Evolutionary conservation across 2,888 invertebrate genomes (phyloP), one percentile per base, ranked within the genome.

Genomic region (Aphrophora alni): DNA sequence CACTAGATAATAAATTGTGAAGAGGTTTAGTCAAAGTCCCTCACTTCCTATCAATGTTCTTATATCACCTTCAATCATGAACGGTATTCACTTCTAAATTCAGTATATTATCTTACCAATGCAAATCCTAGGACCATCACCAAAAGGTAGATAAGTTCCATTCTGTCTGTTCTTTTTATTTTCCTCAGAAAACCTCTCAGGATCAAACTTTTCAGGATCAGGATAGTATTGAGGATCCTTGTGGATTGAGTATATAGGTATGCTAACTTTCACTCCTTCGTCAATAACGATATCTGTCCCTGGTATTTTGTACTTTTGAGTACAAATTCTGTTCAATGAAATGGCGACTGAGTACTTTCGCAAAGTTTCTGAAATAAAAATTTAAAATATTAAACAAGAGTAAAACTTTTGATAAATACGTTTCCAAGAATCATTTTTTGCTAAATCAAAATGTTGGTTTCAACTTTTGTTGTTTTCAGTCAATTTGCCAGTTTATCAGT

Each of bases 191-290:
- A 93, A 93, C n/a, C n/a, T n/a, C n/a, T n/a, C n/a, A n/a, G n/a
- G n/a, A n/a, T n/a, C n/a, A n/a, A n/a, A n/a, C n/a, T 89, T 88
- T 0, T 91, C 89, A 0, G 93, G 93, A 12, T 93, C 89, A 0
- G 91, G 91, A 84, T 91, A 93, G 84, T 90, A 88, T 0, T 90
- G 89, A 0, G 91, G 90, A 85, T 92, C 92, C 87, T 90, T 91
- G 83, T 93, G 93, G 83, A 93, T 90, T 27, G 90, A 90, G 83
- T 90, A 89, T 7, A 89, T 88, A 12, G 92, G 91, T 70, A 93
- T 89, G 24, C 91, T 88, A 2, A 92, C 86, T 21, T 88, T 84
- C 0, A 89, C 90, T 0, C 83, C 85, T 26, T 82, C 81, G 24
- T 82, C 82, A 14, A 86, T 81, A 17, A 80, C 78, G 0, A 82